These are phyloP conservation scores for Agriotes lineatus DNA, from an alignment of 2,888 invertebrate species.

Conservation along the genomic window DNA sequence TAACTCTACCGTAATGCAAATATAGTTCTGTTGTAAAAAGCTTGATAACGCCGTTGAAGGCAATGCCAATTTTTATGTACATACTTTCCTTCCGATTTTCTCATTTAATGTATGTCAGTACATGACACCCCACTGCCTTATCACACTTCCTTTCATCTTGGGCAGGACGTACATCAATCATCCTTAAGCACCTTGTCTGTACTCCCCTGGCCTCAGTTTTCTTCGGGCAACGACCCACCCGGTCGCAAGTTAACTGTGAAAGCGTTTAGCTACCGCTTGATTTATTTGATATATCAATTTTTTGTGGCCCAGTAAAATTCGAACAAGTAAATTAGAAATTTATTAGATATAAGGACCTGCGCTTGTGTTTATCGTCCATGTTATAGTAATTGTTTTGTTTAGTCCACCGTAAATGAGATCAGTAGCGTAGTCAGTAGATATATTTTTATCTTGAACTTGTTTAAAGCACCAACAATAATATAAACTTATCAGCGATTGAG, in stretches of 20 bases:
- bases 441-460: too few relatives aligned
- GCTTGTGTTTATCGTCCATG: background rate
- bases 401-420: too few relatives aligned
- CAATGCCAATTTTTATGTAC: background rate
- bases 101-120: slow-evolving; percentile 2
- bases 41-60: too few relatives aligned
- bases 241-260: slow-evolving; percentile 33
- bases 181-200: slow-evolving; percentile 20
- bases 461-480: too few relatives aligned
- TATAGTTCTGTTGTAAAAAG: too few relatives aligned
- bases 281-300: slow-evolving; percentile 31
- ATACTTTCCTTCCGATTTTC: background rate
- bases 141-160: slow-evolving; percentile 30
- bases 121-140: slow-evolving; percentile 23
- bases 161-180: slow-evolving; percentile 30
- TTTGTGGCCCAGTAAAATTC: slow-evolving; percentile 19
- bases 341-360: slow-evolving; percentile 3
- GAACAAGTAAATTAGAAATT: background rate
- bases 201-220: slow-evolving; percentile 18
- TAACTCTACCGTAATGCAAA: too few relatives aligned
- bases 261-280: slow-evolving; percentile 28
- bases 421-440: too few relatives aligned
- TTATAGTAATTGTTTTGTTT: slow-evolving; percentile 14
- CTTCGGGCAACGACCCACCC: slow-evolving; percentile 39
- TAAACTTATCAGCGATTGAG: too few relatives aligned